These are phyloP conservation scores for Chironomus tentans DNA, from an alignment of 2,888 invertebrate genomes.

Conservation along the genomic window DNA sequence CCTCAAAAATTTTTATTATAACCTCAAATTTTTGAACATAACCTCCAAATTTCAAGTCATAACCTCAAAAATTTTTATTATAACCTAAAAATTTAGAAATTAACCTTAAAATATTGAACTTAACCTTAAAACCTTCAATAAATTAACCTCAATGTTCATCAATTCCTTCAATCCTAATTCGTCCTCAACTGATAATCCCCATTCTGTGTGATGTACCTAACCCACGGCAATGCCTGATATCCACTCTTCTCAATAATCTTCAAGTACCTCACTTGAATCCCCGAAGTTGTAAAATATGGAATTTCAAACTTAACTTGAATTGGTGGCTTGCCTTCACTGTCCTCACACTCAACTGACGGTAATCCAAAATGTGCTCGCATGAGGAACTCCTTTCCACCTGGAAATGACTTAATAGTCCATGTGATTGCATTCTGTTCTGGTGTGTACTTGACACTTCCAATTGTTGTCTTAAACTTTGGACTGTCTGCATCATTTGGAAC, in stretches of 20 bases:
- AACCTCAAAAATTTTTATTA: too few relatives aligned
- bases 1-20: too few relatives aligned
- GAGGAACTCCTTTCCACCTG: constrained; percentile 95
- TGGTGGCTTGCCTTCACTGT: constrained; percentile 91
- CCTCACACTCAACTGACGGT: constrained; percentile 91
- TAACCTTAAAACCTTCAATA: too few relatives aligned
- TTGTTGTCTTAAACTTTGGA: constrained; percentile 95
- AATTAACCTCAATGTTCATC: constrained; percentile 29
- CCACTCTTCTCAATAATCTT: constrained; percentile 99
- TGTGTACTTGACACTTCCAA: constrained; percentile 94
- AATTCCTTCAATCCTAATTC: constrained; percentile 48
- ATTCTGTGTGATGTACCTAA: constrained; percentile 98
- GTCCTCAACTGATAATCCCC: constrained; percentile 97
- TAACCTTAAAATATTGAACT: background rate
- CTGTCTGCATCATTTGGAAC: constrained; percentile 96
- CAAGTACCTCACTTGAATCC: constrained; percentile 91
- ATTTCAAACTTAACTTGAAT: constrained; percentile 99
- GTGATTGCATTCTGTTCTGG: constrained; percentile 95
- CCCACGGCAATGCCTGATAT: constrained; percentile 98
- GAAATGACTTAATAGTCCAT: constrained; percentile 96
- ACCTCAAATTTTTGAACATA: too few relatives aligned
- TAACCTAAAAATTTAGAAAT: too few relatives aligned
- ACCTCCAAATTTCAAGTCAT: too few relatives aligned
- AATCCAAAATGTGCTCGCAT: constrained; percentile 97
- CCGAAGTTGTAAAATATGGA: constrained; percentile 97